Percentiles rank a stretch among this genome's conserved stretches.
phyloP scores from a whole-genome alignment of 2,113 vertebrate genomes.

The Pterocles burchelli region DNA sequence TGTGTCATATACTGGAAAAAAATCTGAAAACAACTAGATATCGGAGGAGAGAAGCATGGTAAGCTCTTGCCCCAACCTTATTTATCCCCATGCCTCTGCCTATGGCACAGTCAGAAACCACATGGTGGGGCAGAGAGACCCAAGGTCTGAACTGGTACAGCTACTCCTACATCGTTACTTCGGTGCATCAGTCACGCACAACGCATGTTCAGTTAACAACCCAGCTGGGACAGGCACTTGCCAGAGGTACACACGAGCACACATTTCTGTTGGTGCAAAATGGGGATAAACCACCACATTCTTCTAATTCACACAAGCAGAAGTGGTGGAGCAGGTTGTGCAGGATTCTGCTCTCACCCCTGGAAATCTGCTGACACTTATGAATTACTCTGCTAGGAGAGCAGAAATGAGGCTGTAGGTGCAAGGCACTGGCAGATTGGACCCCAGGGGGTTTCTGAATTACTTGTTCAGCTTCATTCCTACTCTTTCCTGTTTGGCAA shows the following conservation, averaged over 20 bases:
- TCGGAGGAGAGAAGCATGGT: neutral
- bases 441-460: slow-evolving; percentile 5
- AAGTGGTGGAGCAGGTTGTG: neutral
- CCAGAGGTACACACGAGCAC: neutral
- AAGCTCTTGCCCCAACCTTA: neutral
- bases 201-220: neutral
- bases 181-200: fast-evolving
- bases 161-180: neutral
- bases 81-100: neutral
- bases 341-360: neutral
- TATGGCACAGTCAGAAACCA: neutral
- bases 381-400: neutral
- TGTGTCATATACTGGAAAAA: neutral
- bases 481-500: slow-evolving; percentile 22
- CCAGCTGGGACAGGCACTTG: neutral
- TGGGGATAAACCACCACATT: neutral
- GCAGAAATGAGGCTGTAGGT: neutral
- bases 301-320: neutral
- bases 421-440: neutral
- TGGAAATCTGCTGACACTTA: slow-evolving; percentile 33
- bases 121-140: neutral
- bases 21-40: neutral
- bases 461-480: slow-evolving; percentile 46
- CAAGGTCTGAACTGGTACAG: fast-evolving
- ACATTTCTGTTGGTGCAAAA: neutral